Base-by-base conservation (phyloP, 1,140 invertebrate species). In the Venturia canescens region DNA sequence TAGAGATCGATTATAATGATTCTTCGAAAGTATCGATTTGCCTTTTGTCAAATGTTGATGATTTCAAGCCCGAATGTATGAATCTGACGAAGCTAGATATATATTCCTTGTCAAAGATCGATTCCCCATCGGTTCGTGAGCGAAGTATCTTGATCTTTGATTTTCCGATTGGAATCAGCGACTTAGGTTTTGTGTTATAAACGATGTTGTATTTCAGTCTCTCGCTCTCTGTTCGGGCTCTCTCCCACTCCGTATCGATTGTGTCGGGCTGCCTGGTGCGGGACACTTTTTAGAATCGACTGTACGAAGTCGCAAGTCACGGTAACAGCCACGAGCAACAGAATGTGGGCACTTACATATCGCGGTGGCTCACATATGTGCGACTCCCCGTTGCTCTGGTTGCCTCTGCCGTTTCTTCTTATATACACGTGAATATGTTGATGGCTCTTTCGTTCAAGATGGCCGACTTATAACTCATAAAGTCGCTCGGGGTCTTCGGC, bases 401-500 rank as follows among this genome's bases (percentile, higher is more conserved):
- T 66, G 50, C 57, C 60, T 27, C 48, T 74, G 75, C 74, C 74
- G 74, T 76, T 77, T 13, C 57, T 31, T 60, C 48, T 77, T 63
- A 31, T 29, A 31, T 87, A 85, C 88, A 87, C 85, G 88, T 89
- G 89, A 89, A 90, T 90, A 88, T 88, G 85, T 31, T 83, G 87
- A 90, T 89, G 87, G 84, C 85, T 88, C 82, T 83, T 71, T 85
- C 86, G 67, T 18, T 63, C 78, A 91, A 91, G 88, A 91, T 91
- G 90, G 89, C 90, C 87, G 89, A 88, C 89, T 90, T 90, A 88
- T 89, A 90, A 90, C 87, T 91, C 89, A 89, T 90, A 90, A 91
- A 90, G 87, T 90, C 85, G 84, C 85, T 85, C 83, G 71, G 82
- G 80, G 84, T 86, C 83, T 85, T 84, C 84, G 85, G 86, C 85